phyloP scores from a whole-genome alignment of 1,140 invertebrate species.

The Trichonephila clavipes region DNA sequence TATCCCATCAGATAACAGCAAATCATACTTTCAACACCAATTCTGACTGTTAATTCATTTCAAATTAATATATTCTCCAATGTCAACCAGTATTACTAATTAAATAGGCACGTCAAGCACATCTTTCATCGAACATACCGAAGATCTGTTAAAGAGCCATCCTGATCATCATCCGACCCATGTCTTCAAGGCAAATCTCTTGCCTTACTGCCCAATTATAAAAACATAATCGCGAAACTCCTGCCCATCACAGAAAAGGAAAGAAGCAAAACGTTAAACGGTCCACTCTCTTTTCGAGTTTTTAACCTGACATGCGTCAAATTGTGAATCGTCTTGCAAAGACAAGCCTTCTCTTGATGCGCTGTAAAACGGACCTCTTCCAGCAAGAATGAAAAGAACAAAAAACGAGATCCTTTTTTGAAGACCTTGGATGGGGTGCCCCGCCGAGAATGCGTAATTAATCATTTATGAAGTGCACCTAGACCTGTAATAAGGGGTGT shows the following conservation, averaged over 20 bases:
- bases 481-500: constrained; percentile 72
- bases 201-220: constrained; percentile 11
- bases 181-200: constrained; percentile 17
- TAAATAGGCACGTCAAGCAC: not conserved
- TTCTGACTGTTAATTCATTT: constrained; percentile 1
- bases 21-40: not conserved
- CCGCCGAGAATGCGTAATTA: constrained; percentile 67
- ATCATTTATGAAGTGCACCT: constrained; percentile 72
- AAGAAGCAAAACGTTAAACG: constrained; percentile 38
- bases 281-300: constrained; percentile 12
- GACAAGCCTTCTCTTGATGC: constrained; percentile 20
- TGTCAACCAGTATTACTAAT: not conserved
- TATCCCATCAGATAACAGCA: too few species aligned
- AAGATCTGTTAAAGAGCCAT: not conserved
- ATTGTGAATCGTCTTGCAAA: constrained; percentile 19
- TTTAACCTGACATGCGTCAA: constrained; percentile 45
- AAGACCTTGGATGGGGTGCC: constrained; percentile 44
- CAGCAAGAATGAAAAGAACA: not conserved
- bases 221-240: constrained; percentile 1
- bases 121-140: constrained; percentile 1
- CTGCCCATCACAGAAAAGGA: not conserved
- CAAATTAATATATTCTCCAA: constrained; percentile 2
- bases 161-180: not conserved
- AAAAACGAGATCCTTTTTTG: constrained; percentile 10
- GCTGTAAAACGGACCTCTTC: constrained; percentile 14